phyloP scores from a whole-genome alignment of 2,113 vertebrate genomes.

The Bos taurus region DNA sequence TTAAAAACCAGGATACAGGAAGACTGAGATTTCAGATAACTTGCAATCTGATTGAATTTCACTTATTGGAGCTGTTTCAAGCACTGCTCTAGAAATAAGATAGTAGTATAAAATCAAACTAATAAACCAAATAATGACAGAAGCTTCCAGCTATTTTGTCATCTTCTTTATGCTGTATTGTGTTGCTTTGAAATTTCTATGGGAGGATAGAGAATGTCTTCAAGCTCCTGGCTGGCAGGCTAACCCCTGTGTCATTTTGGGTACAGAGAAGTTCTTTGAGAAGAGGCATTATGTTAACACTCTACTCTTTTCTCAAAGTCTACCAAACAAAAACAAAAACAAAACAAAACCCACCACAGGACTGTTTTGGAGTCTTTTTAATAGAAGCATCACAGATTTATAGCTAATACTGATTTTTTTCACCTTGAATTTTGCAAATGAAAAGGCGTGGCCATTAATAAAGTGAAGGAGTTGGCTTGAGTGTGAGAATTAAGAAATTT shows the following conservation, averaged over 20 bases:
- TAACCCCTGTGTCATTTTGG: rapidly evolving
- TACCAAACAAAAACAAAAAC: neutral
- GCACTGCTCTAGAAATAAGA: neutral
- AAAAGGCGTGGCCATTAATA: neutral
- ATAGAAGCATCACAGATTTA: rapidly evolving
- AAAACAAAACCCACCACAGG: neutral
- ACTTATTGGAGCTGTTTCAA: too few relatives aligned
- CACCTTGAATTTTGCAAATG: neutral
- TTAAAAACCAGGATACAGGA: neutral
- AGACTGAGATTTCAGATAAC: neutral
- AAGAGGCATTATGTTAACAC: neutral
- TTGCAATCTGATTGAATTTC: neutral
- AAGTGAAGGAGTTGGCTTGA: rapidly evolving
- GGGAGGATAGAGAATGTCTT: neutral
- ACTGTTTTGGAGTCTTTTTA: neutral
- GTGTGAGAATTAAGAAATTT: neutral
- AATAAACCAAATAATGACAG: neutral
- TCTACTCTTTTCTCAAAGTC: neutral
- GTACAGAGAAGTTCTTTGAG: neutral
- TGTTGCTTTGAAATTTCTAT: neutral
- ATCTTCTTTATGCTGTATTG: too few relatives aligned
- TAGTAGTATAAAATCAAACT: too few relatives aligned
- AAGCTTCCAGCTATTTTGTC: rapidly evolving
- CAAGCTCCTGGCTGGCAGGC: neutral
- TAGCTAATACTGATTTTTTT: neutral